Conservation (phyloP, 2,113 vertebrate species). For the Barnardius zonarius region DNA sequence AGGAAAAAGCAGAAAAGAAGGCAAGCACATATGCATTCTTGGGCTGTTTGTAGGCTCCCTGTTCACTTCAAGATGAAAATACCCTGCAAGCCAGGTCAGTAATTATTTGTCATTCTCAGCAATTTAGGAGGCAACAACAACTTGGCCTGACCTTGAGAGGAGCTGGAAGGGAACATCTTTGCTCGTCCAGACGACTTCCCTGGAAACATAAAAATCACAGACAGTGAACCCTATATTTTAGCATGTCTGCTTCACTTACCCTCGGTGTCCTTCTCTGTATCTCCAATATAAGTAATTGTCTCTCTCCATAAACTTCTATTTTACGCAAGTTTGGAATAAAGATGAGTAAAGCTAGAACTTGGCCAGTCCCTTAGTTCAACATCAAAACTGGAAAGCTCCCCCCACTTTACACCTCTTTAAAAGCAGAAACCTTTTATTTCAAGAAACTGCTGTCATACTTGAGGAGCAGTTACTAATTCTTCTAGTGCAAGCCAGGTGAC, state of each 20-base stretch:
- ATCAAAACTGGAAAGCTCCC: background rate
- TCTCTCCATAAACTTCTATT: background rate
- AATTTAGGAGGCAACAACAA: background rate
- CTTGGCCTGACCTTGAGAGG: constrained; percentile 80
- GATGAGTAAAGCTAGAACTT: background rate
- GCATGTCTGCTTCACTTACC: background rate
- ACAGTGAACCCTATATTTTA: background rate
- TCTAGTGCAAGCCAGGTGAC: background rate
- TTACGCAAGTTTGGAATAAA: background rate
- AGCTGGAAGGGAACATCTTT: constrained; percentile 85
- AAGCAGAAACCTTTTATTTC: background rate
- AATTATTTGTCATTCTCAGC: background rate
- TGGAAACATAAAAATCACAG: constrained; percentile 58
- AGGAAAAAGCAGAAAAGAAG: background rate
- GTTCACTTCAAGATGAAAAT: background rate
- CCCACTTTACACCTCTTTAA: background rate
- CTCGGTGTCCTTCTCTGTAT: background rate
- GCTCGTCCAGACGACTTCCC: constrained; percentile 87
- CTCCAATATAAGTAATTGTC: background rate
- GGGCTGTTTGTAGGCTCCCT: background rate
- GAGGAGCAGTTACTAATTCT: background rate
- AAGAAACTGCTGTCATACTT: background rate
- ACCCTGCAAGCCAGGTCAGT: background rate
- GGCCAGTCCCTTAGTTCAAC: background rate
- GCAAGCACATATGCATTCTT: background rate